Evolutionary conservation across 2,113 vertebrate species (phyloP).

Genomic region (Collichthys lucidus): DNA sequence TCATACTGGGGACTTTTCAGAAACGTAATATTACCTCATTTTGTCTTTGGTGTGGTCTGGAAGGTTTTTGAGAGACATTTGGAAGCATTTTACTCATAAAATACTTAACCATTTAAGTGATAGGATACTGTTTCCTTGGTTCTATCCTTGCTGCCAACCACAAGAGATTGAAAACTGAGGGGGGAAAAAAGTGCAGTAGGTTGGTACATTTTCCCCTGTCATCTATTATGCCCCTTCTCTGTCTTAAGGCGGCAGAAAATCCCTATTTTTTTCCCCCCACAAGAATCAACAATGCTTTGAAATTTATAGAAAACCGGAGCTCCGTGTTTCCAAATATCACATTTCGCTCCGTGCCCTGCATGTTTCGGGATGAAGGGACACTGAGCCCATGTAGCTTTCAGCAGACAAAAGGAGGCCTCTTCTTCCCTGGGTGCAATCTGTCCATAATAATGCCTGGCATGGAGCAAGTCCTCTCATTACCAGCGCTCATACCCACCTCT

Average conservation of each 20-base stretch:
- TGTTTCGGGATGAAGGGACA: slow-evolving; percentile 32
- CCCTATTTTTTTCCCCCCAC: not conserved
- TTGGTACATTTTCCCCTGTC: slow-evolving; percentile 58
- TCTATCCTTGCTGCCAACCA: slow-evolving; percentile 77
- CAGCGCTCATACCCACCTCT: slow-evolving; percentile 72
- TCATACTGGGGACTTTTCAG: slow-evolving; percentile 90
- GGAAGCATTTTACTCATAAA: slow-evolving; percentile 98
- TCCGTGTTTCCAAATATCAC: slow-evolving; percentile 34
- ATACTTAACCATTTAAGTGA: slow-evolving; percentile 96
- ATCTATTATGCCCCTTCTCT: slow-evolving; percentile 67
- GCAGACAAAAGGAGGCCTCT: slow-evolving; percentile 65
- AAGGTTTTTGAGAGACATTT: slow-evolving; percentile 95
- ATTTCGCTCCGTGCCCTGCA: not conserved
- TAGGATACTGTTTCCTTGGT: slow-evolving; percentile 90
- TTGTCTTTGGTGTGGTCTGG: slow-evolving; percentile 96
- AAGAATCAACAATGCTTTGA: slow-evolving; percentile 45
- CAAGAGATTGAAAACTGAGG: slow-evolving; percentile 60
- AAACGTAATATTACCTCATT: slow-evolving; percentile 96
- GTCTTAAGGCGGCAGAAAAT: slow-evolving; percentile 60
- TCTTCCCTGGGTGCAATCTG: slow-evolving; percentile 56
- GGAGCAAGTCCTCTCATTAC: slow-evolving; percentile 71
- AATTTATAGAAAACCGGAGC: slow-evolving; percentile 36
- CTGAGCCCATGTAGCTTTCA: slow-evolving; percentile 39
- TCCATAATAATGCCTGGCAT: slow-evolving; percentile 70
- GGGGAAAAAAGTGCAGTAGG: slow-evolving; percentile 53